A percentile compares a stretch with the other conserved stretches of the same genome.
These are phyloP conservation scores for Trichoplusia ni DNA, from an alignment of 1,140 invertebrate species.

Conservation along the genomic window DNA sequence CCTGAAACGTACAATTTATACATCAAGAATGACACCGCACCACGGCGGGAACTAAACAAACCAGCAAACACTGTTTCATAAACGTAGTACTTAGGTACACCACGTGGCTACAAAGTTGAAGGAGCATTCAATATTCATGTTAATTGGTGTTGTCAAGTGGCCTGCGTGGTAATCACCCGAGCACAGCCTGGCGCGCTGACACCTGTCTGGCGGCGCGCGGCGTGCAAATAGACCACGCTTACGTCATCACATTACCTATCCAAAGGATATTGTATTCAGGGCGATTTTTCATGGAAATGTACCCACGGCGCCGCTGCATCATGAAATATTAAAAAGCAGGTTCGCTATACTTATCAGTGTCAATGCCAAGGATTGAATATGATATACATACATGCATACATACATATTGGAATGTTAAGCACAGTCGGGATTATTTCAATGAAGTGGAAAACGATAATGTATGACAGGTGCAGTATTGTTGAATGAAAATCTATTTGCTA, in stretches of 20 bases:
- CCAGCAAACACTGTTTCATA: neutral
- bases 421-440: no score
- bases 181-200: conserved; percentile 1
- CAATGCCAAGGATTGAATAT: conserved; percentile 56
- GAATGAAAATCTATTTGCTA: no score
- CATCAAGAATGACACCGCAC: no score
- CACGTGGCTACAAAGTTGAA: conserved; percentile 2
- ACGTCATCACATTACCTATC: conserved; percentile 24
- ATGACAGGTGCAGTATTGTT: no score
- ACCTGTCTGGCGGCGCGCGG: neutral
- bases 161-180: no score
- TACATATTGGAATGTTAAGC: neutral
- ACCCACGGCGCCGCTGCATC: conserved; percentile 41
- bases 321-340: conserved; percentile 62
- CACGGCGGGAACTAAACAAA: no score
- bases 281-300: conserved; percentile 54
- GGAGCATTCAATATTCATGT: conserved; percentile 28
- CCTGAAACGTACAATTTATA: no score
- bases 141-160: conserved; percentile 18
- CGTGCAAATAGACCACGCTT: conserved; percentile 5
- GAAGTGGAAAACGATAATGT: no score
- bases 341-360: conserved; percentile 64
- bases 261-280: conserved; percentile 20
- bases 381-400: conserved; percentile 8
- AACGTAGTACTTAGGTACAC: neutral